Evolutionary conservation across 2,888 invertebrate genomes (phyloP).

Genomic region (Phania funesta): DNA sequence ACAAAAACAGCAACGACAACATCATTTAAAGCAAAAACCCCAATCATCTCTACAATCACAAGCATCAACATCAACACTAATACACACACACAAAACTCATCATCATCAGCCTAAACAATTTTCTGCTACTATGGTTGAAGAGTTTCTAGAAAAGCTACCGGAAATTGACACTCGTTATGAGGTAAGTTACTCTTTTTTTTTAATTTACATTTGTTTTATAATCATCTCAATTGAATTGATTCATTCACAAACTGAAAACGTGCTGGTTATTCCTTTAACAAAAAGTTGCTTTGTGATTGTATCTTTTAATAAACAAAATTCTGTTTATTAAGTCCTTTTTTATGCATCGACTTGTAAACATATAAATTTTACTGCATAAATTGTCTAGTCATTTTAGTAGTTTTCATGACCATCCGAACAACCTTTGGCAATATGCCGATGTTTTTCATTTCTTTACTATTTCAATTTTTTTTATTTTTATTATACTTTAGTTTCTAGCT

Average conservation of each 20-base stretch:
- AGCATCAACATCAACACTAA: constrained; percentile 9
- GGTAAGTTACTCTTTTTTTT: constrained; percentile 62
- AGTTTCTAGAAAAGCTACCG: constrained; percentile 80
- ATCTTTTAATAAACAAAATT: background rate
- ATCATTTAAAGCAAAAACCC: background rate
- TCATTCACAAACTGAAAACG: background rate
- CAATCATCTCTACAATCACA: constrained; percentile 26
- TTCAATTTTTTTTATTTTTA: constrained; percentile 6
- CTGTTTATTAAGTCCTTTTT: constrained; percentile 23
- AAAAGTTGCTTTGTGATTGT: background rate
- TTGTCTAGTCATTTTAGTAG: constrained; percentile 46
- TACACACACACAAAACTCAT: background rate
- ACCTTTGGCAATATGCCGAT: constrained; percentile 67
- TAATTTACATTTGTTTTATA: background rate
- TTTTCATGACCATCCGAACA: constrained; percentile 62
- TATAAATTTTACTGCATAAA: constrained; percentile 56
- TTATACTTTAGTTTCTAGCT: background rate
- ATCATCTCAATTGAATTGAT: background rate
- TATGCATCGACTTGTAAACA: background rate
- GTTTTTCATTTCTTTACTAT: constrained; percentile 42
- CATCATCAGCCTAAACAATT: constrained; percentile 1
- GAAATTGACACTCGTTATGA: constrained; percentile 80
- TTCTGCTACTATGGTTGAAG: constrained; percentile 78
- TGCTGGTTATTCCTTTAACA: background rate
- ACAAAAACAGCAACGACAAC: constrained; percentile 1